A percentile compares a stretch with the other conserved stretches of the same genome.
Evolutionary conservation across 1,140 invertebrate species (phyloP).

Genomic region (Macrosteles quadrilineatus): DNA sequence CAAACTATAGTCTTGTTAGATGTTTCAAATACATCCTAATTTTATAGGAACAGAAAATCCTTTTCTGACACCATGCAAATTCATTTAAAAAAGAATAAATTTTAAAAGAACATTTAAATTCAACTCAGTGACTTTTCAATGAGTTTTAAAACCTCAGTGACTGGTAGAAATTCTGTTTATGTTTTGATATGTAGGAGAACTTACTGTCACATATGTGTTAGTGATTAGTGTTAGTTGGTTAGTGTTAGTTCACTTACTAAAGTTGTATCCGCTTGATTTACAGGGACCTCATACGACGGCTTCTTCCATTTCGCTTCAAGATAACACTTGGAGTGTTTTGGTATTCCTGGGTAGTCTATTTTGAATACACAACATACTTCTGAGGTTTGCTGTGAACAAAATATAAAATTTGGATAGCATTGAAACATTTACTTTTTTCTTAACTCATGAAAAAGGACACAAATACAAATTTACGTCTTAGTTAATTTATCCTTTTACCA

Average conservation of each 20-base stretch:
- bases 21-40: too few relatives aligned
- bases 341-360: not conserved
- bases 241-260: too few relatives aligned
- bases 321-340: constrained; percentile 5
- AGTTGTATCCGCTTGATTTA: not conserved
- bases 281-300: constrained; percentile 4
- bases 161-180: not conserved
- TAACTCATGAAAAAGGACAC: too few relatives aligned
- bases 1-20: not conserved
- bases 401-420: too few relatives aligned
- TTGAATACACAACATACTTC: not conserved
- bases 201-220: too few relatives aligned
- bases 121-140: not conserved
- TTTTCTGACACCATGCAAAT: too few relatives aligned
- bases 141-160: not conserved
- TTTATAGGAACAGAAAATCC: too few relatives aligned
- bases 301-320: not conserved
- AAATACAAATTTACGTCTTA: too few relatives aligned
- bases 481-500: too few relatives aligned
- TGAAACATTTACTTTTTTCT: too few relatives aligned
- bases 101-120: not conserved
- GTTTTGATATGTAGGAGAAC: too few relatives aligned
- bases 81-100: not conserved
- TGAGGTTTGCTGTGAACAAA: not conserved
- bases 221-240: too few relatives aligned